Conservation (phyloP, 64 coral and sea anemone genomes). For the Actinia equina region DNA sequence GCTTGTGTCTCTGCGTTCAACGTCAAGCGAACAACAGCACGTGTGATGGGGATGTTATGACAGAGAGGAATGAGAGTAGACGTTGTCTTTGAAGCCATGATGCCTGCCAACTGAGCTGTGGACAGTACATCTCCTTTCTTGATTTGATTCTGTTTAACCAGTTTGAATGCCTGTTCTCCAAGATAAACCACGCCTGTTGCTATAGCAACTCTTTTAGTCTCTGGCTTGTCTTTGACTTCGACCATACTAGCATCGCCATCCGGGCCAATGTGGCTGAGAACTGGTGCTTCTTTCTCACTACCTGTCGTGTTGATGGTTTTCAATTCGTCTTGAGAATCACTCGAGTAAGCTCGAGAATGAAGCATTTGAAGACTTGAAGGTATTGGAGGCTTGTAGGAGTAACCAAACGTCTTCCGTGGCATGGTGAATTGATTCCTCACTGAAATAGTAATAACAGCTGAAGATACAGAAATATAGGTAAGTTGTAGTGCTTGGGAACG, state of each 20-base stretch:
- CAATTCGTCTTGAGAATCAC: background rate
- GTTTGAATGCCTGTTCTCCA: constrained; percentile 48
- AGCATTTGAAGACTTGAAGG: background rate
- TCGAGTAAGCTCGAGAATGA: background rate
- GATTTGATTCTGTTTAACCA: constrained; percentile 90
- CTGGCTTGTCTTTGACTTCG: constrained; percentile 60
- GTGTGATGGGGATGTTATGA: constrained; percentile 84
- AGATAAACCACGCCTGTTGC: constrained; percentile 67
- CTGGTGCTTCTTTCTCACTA: background rate
- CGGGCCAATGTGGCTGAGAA: constrained; percentile 74
- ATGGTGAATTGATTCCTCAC: background rate
- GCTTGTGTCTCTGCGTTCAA: constrained; percentile 52
- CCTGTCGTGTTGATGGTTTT: background rate
- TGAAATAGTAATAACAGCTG: no score
- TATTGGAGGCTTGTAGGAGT: background rate
- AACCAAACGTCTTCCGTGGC: background rate
- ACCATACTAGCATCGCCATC: constrained; percentile 81
- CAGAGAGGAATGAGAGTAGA: constrained; percentile 88
- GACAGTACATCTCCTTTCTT: constrained; percentile 87
- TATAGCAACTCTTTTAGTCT: constrained; percentile 51
- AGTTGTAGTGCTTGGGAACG: no score
- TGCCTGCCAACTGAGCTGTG: constrained; percentile 82
- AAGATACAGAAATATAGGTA: no score
- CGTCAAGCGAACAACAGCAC: constrained; percentile 55
- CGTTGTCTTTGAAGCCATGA: constrained; percentile 85